Evolutionary conservation across 2,797 vertebrate species (phyloP).

Genomic region (Poecilia gillii): DNA sequence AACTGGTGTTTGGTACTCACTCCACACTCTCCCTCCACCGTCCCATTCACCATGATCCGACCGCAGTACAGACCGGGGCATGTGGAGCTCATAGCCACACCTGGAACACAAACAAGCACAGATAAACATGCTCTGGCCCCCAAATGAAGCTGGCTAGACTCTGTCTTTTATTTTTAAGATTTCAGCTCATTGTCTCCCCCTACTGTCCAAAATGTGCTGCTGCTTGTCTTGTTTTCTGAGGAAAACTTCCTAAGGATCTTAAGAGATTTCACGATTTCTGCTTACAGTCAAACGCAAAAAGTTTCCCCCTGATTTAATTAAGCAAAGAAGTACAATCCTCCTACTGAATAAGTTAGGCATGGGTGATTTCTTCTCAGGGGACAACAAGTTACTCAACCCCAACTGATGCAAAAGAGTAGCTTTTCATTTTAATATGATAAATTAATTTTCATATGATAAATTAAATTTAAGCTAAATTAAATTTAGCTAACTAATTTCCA

Average conservation of each 20-base stretch:
- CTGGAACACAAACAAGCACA: constrained; percentile 72
- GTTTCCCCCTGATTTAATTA: neutral
- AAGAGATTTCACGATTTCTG: neutral
- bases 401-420: neutral
- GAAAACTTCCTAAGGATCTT: neutral
- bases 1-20: constrained; percentile 78
- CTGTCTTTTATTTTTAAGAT: neutral
- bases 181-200: neutral
- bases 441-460: too few species aligned
- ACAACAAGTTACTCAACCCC: neutral
- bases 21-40: constrained; percentile 89
- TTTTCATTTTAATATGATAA: too few species aligned
- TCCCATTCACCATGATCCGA: constrained; percentile 83
- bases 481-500: too few species aligned
- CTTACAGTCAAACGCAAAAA: neutral
- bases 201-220: neutral
- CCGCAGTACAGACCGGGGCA: constrained; percentile 97
- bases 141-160: neutral
- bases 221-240: neutral
- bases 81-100: constrained; percentile 88
- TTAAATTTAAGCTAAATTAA: too few species aligned
- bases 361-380: neutral
- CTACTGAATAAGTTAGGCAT: neutral
- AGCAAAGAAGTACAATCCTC: neutral
- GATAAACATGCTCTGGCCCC: neutral